Evolutionary conservation across 2,888 invertebrate genomes (phyloP), one percentile per base, ranked within the genome.

Genomic region (Lobophora halterata): DNA sequence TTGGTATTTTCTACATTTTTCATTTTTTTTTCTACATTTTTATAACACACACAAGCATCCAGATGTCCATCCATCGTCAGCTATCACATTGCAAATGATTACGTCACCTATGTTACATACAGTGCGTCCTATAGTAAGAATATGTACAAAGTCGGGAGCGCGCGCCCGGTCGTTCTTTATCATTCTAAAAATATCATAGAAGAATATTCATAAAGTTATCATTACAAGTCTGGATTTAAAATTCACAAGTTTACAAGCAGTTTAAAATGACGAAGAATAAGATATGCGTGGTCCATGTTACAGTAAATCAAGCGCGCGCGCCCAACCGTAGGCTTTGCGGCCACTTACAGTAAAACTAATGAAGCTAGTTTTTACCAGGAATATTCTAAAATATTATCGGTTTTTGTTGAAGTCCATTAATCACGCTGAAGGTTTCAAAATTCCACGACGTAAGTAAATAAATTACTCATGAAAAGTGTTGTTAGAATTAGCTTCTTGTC

Each of bases 61-160:
- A 36, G 37, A 32, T 27, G 12, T 32, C 7, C 48, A 41, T 48
- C 38, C 47, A 29, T 43, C 43, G 41, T 42, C 45, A 44, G 36
- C 30, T 35, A 39, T 45, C 47, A 50, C 50, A 37, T 43, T 24
- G 21, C 40, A 29, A 44, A 34, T 29, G 34, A 35, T 40, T 41
- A 50, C 18, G 39, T 44, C 45, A 50, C 9, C 41, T 45, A 44
- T 36, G 25, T 41, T 44, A 50, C 47, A 49, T 44, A 46, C 34
- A 43, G 43, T 41, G 40, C 40, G n/a, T 38, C 40, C 46, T 46
- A 48, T 23, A 41, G 10, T 34, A 42, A 36, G 34, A 30, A 16
- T 44, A 46, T 46, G 19, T 46, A 46, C 46, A 46, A 24, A 2
- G 37, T 41, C 24, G 23, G 35, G 39, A 44, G 39, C 39, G 23